phyloP scores from a whole-genome alignment of 2,113 vertebrate species.

The Syngnathoides biaculeatus region DNA sequence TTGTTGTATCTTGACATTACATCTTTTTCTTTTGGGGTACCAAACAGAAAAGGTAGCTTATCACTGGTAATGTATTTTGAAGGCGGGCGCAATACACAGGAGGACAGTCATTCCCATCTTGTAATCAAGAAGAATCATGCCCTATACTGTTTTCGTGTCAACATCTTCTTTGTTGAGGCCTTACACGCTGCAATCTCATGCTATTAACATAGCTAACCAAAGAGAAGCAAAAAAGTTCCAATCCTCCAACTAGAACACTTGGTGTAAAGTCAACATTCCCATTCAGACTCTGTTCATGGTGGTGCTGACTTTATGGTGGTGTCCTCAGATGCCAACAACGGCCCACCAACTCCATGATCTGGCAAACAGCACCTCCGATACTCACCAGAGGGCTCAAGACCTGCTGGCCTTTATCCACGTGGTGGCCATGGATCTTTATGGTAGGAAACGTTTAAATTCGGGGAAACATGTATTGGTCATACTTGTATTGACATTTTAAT shows the following conservation, averaged over 20 bases:
- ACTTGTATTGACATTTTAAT: not conserved
- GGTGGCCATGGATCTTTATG: constrained; percentile 58
- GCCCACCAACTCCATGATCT: constrained; percentile 47
- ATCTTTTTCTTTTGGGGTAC: not conserved
- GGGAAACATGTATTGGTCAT: not conserved
- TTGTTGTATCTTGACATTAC: not conserved
- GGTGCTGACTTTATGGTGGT: not conserved
- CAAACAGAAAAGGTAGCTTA: not conserved
- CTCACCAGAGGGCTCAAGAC: constrained; percentile 66
- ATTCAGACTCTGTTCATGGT: not conserved
- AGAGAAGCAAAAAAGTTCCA: not conserved
- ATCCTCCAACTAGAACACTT: not conserved
- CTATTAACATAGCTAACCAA: not conserved
- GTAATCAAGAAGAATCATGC: not conserved
- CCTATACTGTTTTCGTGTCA: not conserved
- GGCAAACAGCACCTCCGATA: constrained; percentile 53
- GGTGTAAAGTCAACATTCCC: not conserved
- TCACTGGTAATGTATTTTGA: not conserved
- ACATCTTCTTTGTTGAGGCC: not conserved
- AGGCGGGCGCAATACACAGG: no score
- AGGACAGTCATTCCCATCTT: not conserved
- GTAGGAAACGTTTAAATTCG: constrained; percentile 25
- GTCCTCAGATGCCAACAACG: constrained; percentile 67
- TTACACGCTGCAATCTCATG: not conserved
- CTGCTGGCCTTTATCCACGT: constrained; percentile 70